Base-by-base conservation (phyloP, 2,113 vertebrate genomes). In the Hyperopisus bebe region DNA sequence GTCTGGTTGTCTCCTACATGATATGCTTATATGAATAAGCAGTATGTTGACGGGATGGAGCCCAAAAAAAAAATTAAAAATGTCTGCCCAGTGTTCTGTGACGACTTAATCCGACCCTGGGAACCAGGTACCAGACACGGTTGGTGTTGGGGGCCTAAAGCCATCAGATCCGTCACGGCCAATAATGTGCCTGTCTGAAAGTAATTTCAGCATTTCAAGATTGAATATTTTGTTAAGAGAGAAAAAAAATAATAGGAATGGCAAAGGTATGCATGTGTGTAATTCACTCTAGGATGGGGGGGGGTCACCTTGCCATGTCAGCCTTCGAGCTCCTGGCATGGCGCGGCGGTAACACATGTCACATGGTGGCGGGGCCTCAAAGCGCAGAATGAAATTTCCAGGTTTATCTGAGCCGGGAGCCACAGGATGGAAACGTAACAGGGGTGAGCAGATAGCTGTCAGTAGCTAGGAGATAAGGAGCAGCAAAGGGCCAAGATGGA, bases 371-470 rank as follows among this genome's bases (percentile, higher is more conserved):
- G 27, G 47, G 58, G 84, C 62, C 77, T 70, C 15, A 21, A 62
- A 42, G 84, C 84, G 48, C n/a, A 90, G 90, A 91, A 91, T 92
- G 90, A 90, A 90, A 89, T 90, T 90, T 93, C 88, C 89, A 90
- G 21, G 48, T 74, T 91, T 91, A 92, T 92, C 91, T 90, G 58
- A 51, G 88, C 53, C 85, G 53, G 66, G 90, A 92, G 66, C 83
- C n/a, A 5, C 82, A 77, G 90, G 90, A 86, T 74, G 88, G 82
- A 92, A 89, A 91, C 70, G 35, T 1, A 87, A 50, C 77, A 35
- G n/a, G 66, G 44, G 47, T 88, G 83, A 42, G 31, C 47, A 86
- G 90, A 92, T 92, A 82, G n/a, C 82, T 44, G 92, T 92, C 90
- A 90, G 85, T 35, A 39, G 87, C 48, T 11, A 2, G 35, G 39